phyloP scores from a whole-genome alignment of 2,113 vertebrate genomes.

The Tupaia tana region DNA sequence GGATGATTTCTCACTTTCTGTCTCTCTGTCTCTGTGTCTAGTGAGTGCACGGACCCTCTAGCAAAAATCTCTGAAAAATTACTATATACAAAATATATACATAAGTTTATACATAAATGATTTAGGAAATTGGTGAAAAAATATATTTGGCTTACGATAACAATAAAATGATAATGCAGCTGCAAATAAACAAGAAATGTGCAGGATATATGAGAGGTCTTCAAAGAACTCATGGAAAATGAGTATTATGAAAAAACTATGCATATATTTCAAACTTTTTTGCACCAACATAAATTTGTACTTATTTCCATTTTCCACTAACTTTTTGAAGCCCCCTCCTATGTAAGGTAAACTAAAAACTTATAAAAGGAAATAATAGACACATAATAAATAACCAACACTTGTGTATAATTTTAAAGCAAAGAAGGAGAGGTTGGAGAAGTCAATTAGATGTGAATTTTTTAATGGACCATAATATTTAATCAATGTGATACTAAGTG shows the following conservation, averaged over 20 bases:
- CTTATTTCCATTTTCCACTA: no score
- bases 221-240: no score
- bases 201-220: background rate
- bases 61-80: no score
- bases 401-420: background rate
- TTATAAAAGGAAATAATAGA: background rate
- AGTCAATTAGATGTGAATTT: background rate
- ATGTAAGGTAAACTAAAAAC: background rate
- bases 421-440: background rate
- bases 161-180: background rate
- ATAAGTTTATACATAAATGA: background rate
- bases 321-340: no score
- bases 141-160: background rate
- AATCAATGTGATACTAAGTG: background rate
- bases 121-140: constrained; percentile 33
- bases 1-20: no score
- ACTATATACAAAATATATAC: background rate
- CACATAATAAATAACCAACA: background rate
- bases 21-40: no score
- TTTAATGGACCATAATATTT: constrained; percentile 5
- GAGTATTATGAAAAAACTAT: no score
- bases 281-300: no score
- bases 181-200: constrained; percentile 32
- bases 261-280: no score
- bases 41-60: no score